Evolutionary conservation across 2,113 vertebrate species (phyloP), one percentile per base, ranked within the genome.

Genomic region (Varanus komodoensis): DNA sequence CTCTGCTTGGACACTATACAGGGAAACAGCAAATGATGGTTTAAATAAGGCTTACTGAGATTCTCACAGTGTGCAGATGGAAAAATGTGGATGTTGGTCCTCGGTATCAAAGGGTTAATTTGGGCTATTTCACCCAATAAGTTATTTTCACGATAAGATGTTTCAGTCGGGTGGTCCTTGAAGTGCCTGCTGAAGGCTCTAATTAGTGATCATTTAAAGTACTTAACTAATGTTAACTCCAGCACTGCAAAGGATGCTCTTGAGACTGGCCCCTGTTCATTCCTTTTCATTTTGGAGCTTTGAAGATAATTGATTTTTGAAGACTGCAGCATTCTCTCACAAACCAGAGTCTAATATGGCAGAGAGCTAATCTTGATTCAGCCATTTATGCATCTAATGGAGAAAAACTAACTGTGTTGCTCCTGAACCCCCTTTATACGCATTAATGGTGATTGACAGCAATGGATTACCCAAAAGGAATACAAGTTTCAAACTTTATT

Each of bases 201-300:
- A 95, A 95, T 96, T 96, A 96, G 95, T 93, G 94, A 93, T 93
- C 92, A 67, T 94, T 96, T 95, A 95, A 94, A 95, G 95, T 90
- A 92, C 95, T 96, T 96, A 95, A 94, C 95, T 95, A 91, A 94
- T 89, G 94, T 94, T 94, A 95, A 93, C 96, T 94, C 90, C 71
- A 1, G 92, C 23, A 89, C 81, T 44, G 92, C 95, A 95, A 94
- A 95, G 92, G 95, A 93, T 95, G 94, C 94, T 96, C 96, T 96
- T 96, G 96, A 96, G 95, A 94, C 96, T 96, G 95, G 96, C 95
- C 95, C 93, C 95, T 96, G 95, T 90, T 97, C 96, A 95, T 94
- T 97, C 94, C 89, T 94, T 95, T 96, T 95, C 89, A 95, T 95
- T 93, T 95, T 88, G 89, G 52, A 80, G 93, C 95, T 96, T 96